Evolutionary conservation across 2,888 invertebrate species (phyloP).

Genomic region (Agrochola lota): DNA sequence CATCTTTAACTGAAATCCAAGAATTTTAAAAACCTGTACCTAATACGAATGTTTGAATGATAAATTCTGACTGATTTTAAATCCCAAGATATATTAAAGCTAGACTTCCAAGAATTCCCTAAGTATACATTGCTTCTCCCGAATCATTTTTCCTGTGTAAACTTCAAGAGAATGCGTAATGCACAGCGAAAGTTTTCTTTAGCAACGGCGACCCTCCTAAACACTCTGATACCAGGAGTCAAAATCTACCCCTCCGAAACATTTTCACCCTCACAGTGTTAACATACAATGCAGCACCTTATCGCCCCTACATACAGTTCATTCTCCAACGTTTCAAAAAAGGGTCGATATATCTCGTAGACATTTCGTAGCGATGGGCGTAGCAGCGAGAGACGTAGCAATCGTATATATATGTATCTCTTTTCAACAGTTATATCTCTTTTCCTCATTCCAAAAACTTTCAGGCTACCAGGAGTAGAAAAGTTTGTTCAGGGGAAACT

Average conservation of each 20-base stretch:
- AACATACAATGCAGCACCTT: slow-evolving; percentile 54
- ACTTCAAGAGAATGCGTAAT: slow-evolving; percentile 41
- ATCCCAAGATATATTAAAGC: background rate
- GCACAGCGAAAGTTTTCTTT: slow-evolving; percentile 10
- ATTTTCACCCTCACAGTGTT: slow-evolving; percentile 31
- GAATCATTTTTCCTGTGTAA: background rate
- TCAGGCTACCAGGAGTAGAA: slow-evolving; percentile 58
- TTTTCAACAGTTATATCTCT: slow-evolving; percentile 64
- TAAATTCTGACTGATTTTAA: background rate
- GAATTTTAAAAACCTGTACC: background rate
- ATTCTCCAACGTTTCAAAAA: slow-evolving; percentile 60
- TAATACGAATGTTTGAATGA: background rate
- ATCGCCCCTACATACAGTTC: slow-evolving; percentile 4
- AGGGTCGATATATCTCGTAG: slow-evolving; percentile 79
- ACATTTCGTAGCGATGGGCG: slow-evolving; percentile 76
- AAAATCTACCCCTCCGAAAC: slow-evolving; percentile 42
- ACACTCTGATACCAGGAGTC: slow-evolving; percentile 49
- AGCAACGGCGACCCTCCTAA: slow-evolving; percentile 19
- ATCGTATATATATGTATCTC: slow-evolving; percentile 62
- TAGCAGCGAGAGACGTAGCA: slow-evolving; percentile 64
- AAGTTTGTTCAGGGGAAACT: slow-evolving; percentile 33
- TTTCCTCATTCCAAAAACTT: slow-evolving; percentile 52
- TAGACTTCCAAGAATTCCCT: background rate
- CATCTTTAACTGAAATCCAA: background rate
- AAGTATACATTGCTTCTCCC: slow-evolving; percentile 40